A percentile compares a stretch with the other conserved stretches of the same genome.
These are phyloP conservation scores for Cenopis cana DNA, from an alignment of 2,888 invertebrate genomes.

Conservation along the genomic window DNA sequence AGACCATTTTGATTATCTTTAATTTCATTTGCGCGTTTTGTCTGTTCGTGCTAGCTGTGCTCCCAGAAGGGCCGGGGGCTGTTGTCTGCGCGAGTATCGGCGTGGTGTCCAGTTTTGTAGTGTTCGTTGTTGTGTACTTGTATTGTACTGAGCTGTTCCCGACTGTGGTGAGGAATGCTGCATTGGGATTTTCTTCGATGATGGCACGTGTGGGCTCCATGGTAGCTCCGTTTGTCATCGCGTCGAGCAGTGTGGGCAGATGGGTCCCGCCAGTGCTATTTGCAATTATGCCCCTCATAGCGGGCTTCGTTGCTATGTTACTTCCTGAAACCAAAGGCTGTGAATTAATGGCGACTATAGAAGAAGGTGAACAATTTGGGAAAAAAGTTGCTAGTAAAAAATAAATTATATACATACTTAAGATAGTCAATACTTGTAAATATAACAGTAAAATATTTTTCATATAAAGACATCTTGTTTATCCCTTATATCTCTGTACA, in stretches of 20 bases:
- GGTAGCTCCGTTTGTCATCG: constrained; percentile 92
- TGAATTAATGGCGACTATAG: constrained; percentile 91
- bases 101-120: constrained; percentile 92
- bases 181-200: constrained; percentile 95
- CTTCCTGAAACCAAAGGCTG: constrained; percentile 93
- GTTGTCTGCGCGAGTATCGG: constrained; percentile 89
- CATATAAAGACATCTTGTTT: not conserved
- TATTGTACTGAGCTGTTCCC: constrained; percentile 95
- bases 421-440: constrained; percentile 8
- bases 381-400: constrained; percentile 53
- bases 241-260: constrained; percentile 73
- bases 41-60: constrained; percentile 85
- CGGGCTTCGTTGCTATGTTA: constrained; percentile 81
- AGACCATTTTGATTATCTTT: constrained; percentile 86
- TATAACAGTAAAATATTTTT: constrained; percentile 13
- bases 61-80: constrained; percentile 73
- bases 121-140: constrained; percentile 93
- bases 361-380: constrained; percentile 89
- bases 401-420: not conserved
- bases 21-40: constrained; percentile 86
- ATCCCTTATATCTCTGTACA: not conserved
- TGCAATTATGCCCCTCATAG: constrained; percentile 87
- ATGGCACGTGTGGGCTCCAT: constrained; percentile 94
- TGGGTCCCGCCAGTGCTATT: constrained; percentile 90
- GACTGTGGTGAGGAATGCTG: constrained; percentile 94